A percentile compares a stretch with the other conserved stretches of the same genome.
Conservation (phyloP, 2,888 invertebrate genomes). For the Clitarchus hookeri region DNA sequence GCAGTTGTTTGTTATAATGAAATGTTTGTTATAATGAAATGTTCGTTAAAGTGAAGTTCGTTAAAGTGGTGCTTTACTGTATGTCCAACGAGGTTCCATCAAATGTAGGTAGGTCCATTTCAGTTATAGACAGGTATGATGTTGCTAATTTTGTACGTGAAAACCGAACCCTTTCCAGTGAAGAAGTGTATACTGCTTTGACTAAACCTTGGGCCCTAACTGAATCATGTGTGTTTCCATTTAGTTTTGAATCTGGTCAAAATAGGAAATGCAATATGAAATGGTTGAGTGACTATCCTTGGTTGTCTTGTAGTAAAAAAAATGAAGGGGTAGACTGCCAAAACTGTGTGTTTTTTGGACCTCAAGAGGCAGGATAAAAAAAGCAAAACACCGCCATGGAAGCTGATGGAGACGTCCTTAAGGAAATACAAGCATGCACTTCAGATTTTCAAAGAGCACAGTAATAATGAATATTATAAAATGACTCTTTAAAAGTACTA, state of each 20-base stretch:
- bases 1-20: too few species aligned
- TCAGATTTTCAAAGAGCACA: background rate
- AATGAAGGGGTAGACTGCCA: background rate
- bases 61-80: too few species aligned
- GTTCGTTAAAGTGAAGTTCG: too few species aligned
- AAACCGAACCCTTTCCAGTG: background rate
- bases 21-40: too few species aligned
- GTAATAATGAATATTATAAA: too few species aligned
- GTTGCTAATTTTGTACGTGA: background rate
- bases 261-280: background rate
- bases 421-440: background rate
- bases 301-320: conserved; percentile 7
- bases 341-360: background rate
- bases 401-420: background rate
- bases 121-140: background rate
- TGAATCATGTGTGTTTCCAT: background rate
- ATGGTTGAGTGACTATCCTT: background rate
- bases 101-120: background rate
- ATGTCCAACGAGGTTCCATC: background rate
- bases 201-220: background rate
- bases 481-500: background rate
- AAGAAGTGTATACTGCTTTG: background rate
- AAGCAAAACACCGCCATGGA: background rate
- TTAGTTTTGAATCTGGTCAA: background rate
- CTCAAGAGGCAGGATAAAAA: background rate